These are phyloP conservation scores for Procambarus virginalis DNA, from an alignment of 1,140 invertebrate genomes.

Conservation along the genomic window DNA sequence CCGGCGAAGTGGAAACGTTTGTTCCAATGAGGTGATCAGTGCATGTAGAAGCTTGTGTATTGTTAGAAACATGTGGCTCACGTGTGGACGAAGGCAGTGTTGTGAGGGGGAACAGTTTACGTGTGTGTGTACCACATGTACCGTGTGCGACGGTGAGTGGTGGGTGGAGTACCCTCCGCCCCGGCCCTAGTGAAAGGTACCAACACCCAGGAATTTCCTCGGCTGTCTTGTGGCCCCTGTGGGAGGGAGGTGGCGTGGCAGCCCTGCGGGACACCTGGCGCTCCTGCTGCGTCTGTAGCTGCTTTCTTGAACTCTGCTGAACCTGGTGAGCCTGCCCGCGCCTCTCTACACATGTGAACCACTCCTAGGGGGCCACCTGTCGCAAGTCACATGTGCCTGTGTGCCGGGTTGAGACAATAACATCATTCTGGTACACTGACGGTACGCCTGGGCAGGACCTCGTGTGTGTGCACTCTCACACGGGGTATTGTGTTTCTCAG, in stretches of 20 bases:
- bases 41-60: no score
- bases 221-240: not conserved
- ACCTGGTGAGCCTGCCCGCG: not conserved
- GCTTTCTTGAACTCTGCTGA: not conserved
- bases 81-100: no score
- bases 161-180: not conserved
- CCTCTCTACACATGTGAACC: not conserved
- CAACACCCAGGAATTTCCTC: constrained; percentile 18
- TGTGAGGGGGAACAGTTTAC: no score
- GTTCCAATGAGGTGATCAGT: no score
- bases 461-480: no score
- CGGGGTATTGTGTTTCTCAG: no score
- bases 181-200: constrained; percentile 10
- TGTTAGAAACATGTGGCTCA: no score
- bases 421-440: not conserved
- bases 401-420: no score
- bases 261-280: not conserved
- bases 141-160: not conserved
- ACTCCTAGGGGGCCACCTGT: not conserved
- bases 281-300: not conserved
- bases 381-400: no score
- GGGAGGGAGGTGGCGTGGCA: not conserved
- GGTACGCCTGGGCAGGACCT: not conserved
- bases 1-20: no score
- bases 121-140: no score